phyloP scores from a whole-genome alignment of 2,888 invertebrate species.

The Limnephilus marmoratus region DNA sequence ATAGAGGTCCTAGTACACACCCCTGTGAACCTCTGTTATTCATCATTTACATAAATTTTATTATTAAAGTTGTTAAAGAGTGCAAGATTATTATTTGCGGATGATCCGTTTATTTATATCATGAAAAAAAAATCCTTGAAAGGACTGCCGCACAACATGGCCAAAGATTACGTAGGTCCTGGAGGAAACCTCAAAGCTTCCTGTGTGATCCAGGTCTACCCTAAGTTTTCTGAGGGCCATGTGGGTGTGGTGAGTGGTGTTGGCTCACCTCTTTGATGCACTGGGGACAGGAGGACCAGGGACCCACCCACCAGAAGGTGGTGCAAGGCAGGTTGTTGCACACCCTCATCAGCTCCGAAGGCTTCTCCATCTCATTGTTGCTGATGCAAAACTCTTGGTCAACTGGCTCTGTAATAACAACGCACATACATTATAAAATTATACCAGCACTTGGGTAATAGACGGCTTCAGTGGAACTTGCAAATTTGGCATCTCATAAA shows the following conservation, averaged over 20 bases:
- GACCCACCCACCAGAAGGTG: conserved; percentile 89
- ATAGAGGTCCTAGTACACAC: too few relatives aligned
- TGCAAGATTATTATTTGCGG: too few relatives aligned
- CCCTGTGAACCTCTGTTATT: too few relatives aligned
- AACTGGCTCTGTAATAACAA: conserved; percentile 74
- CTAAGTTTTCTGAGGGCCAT: background rate
- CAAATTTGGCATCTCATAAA: too few relatives aligned
- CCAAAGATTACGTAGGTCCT: too few relatives aligned
- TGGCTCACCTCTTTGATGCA: conserved; percentile 64
- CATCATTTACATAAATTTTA: too few relatives aligned
- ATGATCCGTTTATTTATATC: too few relatives aligned
- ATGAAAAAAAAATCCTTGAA: background rate
- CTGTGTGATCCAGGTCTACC: too few relatives aligned
- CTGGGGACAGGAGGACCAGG: conserved; percentile 88
- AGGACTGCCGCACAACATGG: too few relatives aligned
- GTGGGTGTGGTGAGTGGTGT: background rate
- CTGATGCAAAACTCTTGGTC: conserved; percentile 80
- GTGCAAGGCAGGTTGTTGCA: conserved; percentile 84
- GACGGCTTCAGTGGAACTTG: too few relatives aligned
- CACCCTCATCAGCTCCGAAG: conserved; percentile 79
- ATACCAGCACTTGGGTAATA: background rate
- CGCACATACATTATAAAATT: conserved; percentile 9
- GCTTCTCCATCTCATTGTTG: conserved; percentile 76
- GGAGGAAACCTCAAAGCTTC: too few relatives aligned
- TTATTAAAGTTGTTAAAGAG: too few relatives aligned